Evolutionary conservation across 1,140 invertebrate genomes (phyloP).

Genomic region (Tetranychus urticae): DNA sequence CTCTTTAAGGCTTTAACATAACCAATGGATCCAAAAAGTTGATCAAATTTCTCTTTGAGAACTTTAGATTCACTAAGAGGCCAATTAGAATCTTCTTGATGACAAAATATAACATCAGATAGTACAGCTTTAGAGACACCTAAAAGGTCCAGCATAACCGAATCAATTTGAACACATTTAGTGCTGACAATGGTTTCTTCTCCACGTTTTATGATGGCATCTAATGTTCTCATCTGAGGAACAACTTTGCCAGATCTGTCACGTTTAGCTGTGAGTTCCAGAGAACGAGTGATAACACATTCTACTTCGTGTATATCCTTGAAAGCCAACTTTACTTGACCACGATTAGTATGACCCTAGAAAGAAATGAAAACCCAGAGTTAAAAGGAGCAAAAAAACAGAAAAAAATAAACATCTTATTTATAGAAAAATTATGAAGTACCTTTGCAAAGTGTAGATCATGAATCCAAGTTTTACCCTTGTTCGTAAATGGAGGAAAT

Average conservation of each 20-base stretch:
- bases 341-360: slow-evolving; percentile 26
- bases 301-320: slow-evolving; percentile 32
- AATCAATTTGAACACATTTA: slow-evolving; percentile 44
- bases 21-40: slow-evolving; percentile 79
- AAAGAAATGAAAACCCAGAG: slow-evolving; percentile 16
- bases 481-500: slow-evolving; percentile 51
- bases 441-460: slow-evolving; percentile 50
- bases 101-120: slow-evolving; percentile 92
- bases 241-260: slow-evolving; percentile 22
- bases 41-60: slow-evolving; percentile 88
- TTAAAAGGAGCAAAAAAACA: slow-evolving; percentile 16
- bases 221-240: slow-evolving; percentile 36
- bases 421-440: neutral
- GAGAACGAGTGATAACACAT: slow-evolving; percentile 31
- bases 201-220: slow-evolving; percentile 32
- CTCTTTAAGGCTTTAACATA: slow-evolving; percentile 78
- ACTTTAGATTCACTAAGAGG: slow-evolving; percentile 78
- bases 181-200: slow-evolving; percentile 24
- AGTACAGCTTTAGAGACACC: slow-evolving; percentile 83
- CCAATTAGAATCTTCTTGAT: slow-evolving; percentile 95
- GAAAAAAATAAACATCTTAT: neutral
- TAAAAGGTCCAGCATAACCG: slow-evolving; percentile 34
- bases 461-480: slow-evolving; percentile 65
- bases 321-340: slow-evolving; percentile 38
- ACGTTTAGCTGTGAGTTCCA: slow-evolving; percentile 32